Evolutionary conservation across 2,113 vertebrate species (phyloP), one percentile per base, ranked within the genome.

Genomic region (human (Homo sapiens)): DNA sequence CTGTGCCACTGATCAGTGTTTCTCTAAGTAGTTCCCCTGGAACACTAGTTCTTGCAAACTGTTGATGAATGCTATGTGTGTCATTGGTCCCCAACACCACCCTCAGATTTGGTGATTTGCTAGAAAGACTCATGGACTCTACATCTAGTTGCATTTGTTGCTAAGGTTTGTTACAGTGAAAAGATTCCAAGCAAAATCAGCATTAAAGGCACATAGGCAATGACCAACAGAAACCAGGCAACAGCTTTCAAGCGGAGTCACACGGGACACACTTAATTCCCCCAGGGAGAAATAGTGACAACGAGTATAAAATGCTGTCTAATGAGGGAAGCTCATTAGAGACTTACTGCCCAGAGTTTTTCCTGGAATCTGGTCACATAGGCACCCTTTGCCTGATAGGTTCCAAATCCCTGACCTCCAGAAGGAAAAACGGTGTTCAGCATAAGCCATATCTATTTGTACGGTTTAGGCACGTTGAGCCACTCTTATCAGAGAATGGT

Each of bases 61-160:
- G 11, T 18, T 25, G 30, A 30, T 2, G 7, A 22, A 43, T 6
- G 4, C 55, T 40, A 0, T 45, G 9, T 9, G 5, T 25, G 22
- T 84, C 40, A 30, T 9, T 52, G 38, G 48, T 38, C 68, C n/a
- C 25, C 48, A 45, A 25, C 32, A 8, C 40, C 32, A 70, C 79
- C 32, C 38, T 87, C 27, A 4, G 55, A 8, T 43, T 52, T 22
- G 48, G 17, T 76, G 20, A 59, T 80, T 81, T 45, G n/a, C 55
- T 61, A 16, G 50, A 43, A 72, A 43, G 45, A 82, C 35, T 55
- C 45, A 11, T 5, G 14, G 80, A 17, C 43, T 78, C 17, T 6
- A 13, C 59, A 25, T 38, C 25, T 10, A 3, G 50, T 32, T 25
- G 4, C 5, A 9, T 6, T 30, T 30, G 40, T 20, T 59, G 32